Evolutionary conservation across 2,113 vertebrate genomes (phyloP).

Genomic region (Corythornis cristatus): DNA sequence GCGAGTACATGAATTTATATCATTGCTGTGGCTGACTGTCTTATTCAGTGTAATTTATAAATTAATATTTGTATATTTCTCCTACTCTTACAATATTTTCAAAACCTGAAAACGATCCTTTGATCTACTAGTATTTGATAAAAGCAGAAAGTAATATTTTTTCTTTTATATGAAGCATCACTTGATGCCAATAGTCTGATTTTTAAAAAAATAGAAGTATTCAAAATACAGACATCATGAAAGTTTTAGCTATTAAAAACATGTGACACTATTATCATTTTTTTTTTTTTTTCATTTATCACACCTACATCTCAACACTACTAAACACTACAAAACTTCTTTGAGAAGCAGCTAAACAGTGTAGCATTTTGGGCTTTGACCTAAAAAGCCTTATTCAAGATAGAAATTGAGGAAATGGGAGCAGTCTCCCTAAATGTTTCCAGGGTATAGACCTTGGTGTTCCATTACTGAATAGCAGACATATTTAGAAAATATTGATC

Average conservation of each 20-base stretch:
- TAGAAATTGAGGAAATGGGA: neutral
- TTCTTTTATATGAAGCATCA: neutral
- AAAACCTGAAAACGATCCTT: neutral
- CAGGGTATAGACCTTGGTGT: neutral
- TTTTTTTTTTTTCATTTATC: neutral
- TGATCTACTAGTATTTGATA: neutral
- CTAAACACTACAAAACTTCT: neutral
- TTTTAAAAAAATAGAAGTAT: neutral
- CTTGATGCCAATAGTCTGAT: neutral
- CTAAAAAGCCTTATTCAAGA: neutral
- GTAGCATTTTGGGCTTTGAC: neutral
- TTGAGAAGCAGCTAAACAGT: neutral
- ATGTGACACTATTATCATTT: neutral
- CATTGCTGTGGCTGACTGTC: neutral
- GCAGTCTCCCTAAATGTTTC: neutral
- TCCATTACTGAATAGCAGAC: conserved; percentile 6
- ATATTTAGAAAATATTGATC: conserved; percentile 46
- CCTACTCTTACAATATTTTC: neutral
- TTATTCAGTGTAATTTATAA: neutral
- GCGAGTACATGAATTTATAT: neutral
- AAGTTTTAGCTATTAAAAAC: neutral
- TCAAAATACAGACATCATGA: neutral
- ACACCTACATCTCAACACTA: neutral
- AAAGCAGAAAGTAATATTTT: neutral
- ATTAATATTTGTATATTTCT: neutral